Evolutionary conservation across 64 coral and sea anemone genomes (phyloP), one percentile per base, ranked within the genome.

Genomic region (Astreopora myriophthalma): DNA sequence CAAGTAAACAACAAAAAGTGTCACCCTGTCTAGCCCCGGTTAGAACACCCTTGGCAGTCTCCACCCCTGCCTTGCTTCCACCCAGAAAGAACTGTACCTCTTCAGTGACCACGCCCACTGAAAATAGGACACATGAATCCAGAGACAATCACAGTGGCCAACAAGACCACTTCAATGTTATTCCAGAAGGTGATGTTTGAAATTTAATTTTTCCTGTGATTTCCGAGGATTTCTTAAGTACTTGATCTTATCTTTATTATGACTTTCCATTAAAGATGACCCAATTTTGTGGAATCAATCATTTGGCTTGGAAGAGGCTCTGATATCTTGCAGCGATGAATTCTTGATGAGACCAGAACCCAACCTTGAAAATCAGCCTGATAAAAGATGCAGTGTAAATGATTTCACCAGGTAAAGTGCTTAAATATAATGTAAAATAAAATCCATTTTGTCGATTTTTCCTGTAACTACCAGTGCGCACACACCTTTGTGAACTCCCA

Each of bases 251-350:
- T 5, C 20, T 26, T 64, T 5, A 24, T 26, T 22, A 19, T 64
- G 61, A 33, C n/a, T 95, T 77, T 34, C 23, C 2, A 69, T 30
- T 79, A 31, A 22, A 98, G 95, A 98, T 98, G 95, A 98, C 31
- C 87, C 95, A 31, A 24, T 94, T 27, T 52, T 98, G n/a, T 98
- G 95, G 95, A 98, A 98, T 87, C 95, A 98, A 5, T 98, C 95
- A 8, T 98, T 98, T 84, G 95, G 92, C 6, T 91, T 98, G 48
- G 95, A 98, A 2, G 95, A 98, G 38, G 92, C 88, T 8, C 66
- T 98, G 16, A 70, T 94, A 33, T 98, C 88, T 11, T 98, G 88
- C 14, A 93, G 87, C 40, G 95, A 98, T 12, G 95, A 96, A 76
- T 71, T 83, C 34, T 90, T 96, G 48, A 86, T 83, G 34, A 65